Percentiles rank a stretch among this genome's conserved stretches.
Evolutionary conservation across 2,797 vertebrate species (phyloP).

Genomic region (Halcyon badia): DNA sequence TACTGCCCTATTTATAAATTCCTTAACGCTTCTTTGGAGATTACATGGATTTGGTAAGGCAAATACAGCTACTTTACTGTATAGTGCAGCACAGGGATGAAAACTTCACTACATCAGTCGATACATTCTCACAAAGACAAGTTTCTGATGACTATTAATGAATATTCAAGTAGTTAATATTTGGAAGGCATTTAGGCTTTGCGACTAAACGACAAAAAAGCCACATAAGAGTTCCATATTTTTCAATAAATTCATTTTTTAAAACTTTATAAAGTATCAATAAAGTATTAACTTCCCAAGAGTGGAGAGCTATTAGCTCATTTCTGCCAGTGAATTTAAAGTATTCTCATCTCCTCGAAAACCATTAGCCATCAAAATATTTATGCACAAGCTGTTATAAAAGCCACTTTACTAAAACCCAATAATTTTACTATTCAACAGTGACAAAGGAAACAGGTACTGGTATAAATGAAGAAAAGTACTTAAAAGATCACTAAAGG

Average conservation of each 20-base stretch:
- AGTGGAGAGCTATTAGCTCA: neutral
- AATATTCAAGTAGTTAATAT: neutral
- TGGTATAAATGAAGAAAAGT: slow-evolving; percentile 32
- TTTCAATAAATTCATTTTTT: neutral
- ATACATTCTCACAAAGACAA: neutral
- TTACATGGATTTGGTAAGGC: neutral
- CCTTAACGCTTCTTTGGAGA: neutral
- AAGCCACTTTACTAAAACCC: neutral
- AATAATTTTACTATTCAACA: neutral
- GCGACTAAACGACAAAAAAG: neutral
- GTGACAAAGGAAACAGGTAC: neutral
- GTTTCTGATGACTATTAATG: neutral
- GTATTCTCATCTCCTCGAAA: slow-evolving; percentile 1
- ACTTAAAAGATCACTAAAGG: neutral
- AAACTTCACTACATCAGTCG: neutral
- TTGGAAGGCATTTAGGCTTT: neutral
- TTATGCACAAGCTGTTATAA: slow-evolving; percentile 27
- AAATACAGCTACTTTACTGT: neutral
- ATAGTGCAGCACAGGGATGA: neutral
- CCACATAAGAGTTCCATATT: neutral
- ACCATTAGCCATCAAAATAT: slow-evolving; percentile 46
- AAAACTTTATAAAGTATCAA: neutral
- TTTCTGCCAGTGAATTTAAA: slow-evolving; percentile 18
- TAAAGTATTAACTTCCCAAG: neutral
- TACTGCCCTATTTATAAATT: accelerated